Conservation (phyloP, 2,113 vertebrate species). For the Phrynocephalus versicolor region DNA sequence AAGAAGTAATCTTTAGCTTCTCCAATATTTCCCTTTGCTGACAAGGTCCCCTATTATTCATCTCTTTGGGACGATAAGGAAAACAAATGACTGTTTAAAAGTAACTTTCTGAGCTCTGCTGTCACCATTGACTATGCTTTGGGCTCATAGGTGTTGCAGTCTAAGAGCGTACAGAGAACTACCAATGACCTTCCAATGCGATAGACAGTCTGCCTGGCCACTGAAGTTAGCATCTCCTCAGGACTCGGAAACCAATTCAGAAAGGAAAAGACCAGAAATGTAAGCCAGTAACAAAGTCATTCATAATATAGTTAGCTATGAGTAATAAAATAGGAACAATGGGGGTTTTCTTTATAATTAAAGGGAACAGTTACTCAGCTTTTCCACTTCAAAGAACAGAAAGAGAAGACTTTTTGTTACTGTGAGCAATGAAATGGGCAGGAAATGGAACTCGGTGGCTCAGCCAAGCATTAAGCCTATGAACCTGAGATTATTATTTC, state of each 20-base stretch:
- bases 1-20: not conserved
- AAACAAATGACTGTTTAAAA: not conserved
- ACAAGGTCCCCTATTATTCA: too few relatives aligned
- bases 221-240: not conserved
- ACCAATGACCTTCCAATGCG: not conserved
- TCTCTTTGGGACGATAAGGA: not conserved
- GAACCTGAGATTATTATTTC: constrained; percentile 73
- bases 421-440: constrained; percentile 60
- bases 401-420: constrained; percentile 81
- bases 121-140: not conserved
- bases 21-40: not conserved
- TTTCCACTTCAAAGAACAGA: constrained; percentile 84
- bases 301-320: constrained; percentile 62
- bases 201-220: not conserved
- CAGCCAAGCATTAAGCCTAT: constrained; percentile 75
- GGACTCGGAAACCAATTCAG: not conserved
- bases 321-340: constrained; percentile 81
- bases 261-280: constrained; percentile 43
- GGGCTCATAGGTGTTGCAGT: not conserved
- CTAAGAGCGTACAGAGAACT: too few relatives aligned
- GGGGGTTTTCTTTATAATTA: constrained; percentile 78
- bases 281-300: constrained; percentile 27
- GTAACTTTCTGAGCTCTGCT: not conserved
- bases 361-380: constrained; percentile 74
- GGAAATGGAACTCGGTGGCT: constrained; percentile 71